Conservation (phyloP, 1,140 invertebrate genomes). For the Bombus terrestris region DNA sequence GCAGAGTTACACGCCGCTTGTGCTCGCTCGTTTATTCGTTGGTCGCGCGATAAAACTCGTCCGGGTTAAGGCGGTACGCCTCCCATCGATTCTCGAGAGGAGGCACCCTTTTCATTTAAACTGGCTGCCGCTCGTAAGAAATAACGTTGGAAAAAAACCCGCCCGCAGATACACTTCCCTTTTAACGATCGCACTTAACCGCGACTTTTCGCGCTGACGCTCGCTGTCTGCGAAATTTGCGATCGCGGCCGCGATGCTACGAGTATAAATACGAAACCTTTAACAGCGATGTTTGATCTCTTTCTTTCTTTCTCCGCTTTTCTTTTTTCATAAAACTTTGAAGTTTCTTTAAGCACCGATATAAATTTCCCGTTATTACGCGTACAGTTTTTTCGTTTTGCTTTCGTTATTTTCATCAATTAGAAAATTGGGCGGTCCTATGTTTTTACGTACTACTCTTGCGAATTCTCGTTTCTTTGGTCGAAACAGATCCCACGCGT, state of each 20-base stretch:
- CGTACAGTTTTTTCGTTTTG: too few relatives aligned
- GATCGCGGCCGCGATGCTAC: conserved; percentile 27
- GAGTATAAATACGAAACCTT: conserved; percentile 56
- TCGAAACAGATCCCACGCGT: too few relatives aligned
- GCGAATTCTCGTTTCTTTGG: too few relatives aligned
- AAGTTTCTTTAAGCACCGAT: neutral
- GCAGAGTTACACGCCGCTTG: neutral
- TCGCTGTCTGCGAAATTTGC: conserved; percentile 47
- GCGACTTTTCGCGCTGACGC: conserved; percentile 48
- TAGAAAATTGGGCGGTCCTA: too few relatives aligned
- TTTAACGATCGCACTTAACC: conserved; percentile 70
- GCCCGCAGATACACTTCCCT: conserved; percentile 42
- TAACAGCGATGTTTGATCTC: neutral
- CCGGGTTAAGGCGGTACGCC: neutral
- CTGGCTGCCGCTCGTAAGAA: conserved; percentile 55
- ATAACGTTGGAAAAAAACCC: conserved; percentile 56
- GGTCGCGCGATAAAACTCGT: conserved; percentile 61
- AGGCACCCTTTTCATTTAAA: conserved; percentile 60
- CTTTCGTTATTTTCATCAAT: too few relatives aligned
- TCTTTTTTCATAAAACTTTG: neutral
- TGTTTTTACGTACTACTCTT: too few relatives aligned
- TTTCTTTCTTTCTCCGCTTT: too few relatives aligned
- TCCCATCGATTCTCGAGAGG: neutral
- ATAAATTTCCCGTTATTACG: neutral
- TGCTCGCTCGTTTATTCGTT: conserved; percentile 59